A percentile compares a stretch with the other conserved stretches of the same genome.
These are phyloP conservation scores for Chloroceryle aenea DNA, from an alignment of 2,113 vertebrate species.

Conservation along the genomic window DNA sequence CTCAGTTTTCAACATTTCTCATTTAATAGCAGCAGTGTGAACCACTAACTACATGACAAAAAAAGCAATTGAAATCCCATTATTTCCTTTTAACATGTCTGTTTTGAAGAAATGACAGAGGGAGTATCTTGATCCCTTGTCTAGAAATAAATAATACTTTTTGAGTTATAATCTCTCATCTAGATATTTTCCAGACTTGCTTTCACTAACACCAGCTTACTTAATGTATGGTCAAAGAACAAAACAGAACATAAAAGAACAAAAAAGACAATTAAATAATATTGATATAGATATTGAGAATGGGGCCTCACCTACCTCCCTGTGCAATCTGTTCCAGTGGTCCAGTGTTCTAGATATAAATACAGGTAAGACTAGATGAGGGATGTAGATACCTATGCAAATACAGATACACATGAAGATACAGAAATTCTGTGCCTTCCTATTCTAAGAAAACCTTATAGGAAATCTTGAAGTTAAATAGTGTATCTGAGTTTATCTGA, in stretches of 20 bases:
- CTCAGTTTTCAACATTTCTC: neutral
- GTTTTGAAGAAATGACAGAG: neutral
- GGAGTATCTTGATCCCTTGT: neutral
- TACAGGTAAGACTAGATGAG: neutral
- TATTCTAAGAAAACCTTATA: neutral
- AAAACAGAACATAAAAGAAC: no score
- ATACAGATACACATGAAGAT: neutral
- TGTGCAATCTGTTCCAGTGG: no score
- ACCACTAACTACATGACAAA: neutral
- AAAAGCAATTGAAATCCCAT: neutral
- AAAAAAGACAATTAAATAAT: neutral
- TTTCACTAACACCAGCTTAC: neutral
- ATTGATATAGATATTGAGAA: no score
- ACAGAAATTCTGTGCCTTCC: neutral
- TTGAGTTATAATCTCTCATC: neutral
- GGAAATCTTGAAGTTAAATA: neutral
- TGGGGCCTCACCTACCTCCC: no score
- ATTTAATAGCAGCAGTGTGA: neutral
- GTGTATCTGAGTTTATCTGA: neutral
- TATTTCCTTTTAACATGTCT: fast-evolving
- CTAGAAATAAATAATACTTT: neutral
- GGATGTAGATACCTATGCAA: neutral
- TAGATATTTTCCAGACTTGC: neutral
- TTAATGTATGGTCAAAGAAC: neutral
- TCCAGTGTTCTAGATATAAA: neutral